Conservation (phyloP, 1,140 invertebrate genomes). For the Trichonephila clavipes region DNA sequence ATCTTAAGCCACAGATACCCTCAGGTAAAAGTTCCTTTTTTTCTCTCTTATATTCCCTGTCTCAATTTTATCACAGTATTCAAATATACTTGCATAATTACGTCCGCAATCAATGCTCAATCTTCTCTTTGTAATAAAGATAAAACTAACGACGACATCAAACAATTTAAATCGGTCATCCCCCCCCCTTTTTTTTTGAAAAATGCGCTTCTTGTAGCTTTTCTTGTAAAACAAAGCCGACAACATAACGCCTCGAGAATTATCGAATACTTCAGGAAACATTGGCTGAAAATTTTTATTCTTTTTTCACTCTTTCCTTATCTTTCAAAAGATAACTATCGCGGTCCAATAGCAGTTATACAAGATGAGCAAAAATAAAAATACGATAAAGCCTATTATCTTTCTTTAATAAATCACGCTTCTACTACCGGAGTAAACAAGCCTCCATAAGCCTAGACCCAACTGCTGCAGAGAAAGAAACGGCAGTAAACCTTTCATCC, state of each 20-base stretch:
- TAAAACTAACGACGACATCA: too few species aligned
- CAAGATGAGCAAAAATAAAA: neutral
- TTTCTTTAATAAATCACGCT: constrained; percentile 46
- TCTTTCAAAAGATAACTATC: neutral
- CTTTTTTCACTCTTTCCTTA: too few species aligned
- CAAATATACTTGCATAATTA: too few species aligned
- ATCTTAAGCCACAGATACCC: too few species aligned
- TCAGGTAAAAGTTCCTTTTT: too few species aligned
- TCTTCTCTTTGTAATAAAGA: too few species aligned
- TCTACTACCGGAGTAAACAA: neutral
- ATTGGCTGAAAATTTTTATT: neutral
- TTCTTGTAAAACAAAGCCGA: neutral
- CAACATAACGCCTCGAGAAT: neutral
- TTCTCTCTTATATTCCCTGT: too few species aligned
- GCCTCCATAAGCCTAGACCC: neutral
- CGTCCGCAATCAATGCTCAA: too few species aligned
- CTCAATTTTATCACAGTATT: too few species aligned
- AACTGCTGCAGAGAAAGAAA: neutral
- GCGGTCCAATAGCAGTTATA: neutral
- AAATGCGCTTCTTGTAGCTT: too few species aligned
- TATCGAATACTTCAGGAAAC: neutral
- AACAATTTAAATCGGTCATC: too few species aligned
- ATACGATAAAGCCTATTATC: neutral
- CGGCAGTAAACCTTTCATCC: neutral
- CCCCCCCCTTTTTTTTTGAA: too few species aligned